phyloP scores from a whole-genome alignment of 2,888 invertebrate species.

The Agrypnus murinus region DNA sequence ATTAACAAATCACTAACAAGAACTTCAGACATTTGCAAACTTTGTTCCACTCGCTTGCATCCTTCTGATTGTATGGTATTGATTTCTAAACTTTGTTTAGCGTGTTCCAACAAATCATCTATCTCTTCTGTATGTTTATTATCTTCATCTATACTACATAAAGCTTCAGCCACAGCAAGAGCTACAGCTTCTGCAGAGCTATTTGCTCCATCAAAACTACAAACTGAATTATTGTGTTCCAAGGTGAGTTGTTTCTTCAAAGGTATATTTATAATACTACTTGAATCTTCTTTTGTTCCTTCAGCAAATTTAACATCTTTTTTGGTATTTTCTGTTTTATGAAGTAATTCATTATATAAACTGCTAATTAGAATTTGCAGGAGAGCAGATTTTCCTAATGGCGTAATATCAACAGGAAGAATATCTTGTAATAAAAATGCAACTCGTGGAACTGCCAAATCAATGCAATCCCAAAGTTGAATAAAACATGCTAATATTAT shows the following conservation, averaged over 20 bases:
- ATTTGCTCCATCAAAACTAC: conserved; percentile 59
- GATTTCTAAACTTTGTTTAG: conserved; percentile 70
- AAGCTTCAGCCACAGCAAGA: conserved; percentile 83
- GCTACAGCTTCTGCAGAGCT: conserved; percentile 73
- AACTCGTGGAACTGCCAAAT: conserved; percentile 73
- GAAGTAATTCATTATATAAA: conserved; percentile 79
- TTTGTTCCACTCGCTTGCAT: conserved; percentile 70
- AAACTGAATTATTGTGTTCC: conserved; percentile 57
- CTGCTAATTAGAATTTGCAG: conserved; percentile 82
- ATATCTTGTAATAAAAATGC: conserved; percentile 79
- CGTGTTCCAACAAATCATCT: conserved; percentile 76
- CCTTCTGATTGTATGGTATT: conserved; percentile 59
- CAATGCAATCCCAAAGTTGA: conserved; percentile 81
- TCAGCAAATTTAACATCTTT: conserved; percentile 59
- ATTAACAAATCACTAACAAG: conserved; percentile 79
- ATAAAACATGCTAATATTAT: conserved; percentile 81
- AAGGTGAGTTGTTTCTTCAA: conserved; percentile 32
- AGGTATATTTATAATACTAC: conserved; percentile 16
- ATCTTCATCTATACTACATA: conserved; percentile 87
- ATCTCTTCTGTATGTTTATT: conserved; percentile 87
- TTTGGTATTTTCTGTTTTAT: conserved; percentile 70
- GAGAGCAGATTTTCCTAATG: conserved; percentile 81
- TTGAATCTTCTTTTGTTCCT: conserved; percentile 24
- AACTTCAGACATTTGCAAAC: conserved; percentile 72
- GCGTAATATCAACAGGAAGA: conserved; percentile 81